Conservation (phyloP, 2,888 invertebrate genomes). For the Argyresthia albistria region DNA sequence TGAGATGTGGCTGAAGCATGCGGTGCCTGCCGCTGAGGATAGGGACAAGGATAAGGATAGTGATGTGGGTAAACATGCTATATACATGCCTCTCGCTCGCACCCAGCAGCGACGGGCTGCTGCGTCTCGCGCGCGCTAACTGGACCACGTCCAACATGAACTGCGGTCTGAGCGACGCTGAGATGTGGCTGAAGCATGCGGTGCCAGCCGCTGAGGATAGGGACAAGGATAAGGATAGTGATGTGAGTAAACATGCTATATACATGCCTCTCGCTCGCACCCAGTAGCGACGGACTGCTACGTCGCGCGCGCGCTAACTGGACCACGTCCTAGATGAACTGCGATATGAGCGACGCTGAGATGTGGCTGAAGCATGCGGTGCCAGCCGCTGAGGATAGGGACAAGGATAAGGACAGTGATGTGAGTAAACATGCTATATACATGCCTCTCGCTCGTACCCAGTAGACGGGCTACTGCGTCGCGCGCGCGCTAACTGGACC, state of each 20-base stretch:
- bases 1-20: conserved; percentile 92
- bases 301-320: conserved; percentile 91
- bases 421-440: conserved; percentile 18
- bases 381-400: conserved; percentile 26
- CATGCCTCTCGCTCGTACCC: no score
- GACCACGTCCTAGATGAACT: conserved; percentile 94
- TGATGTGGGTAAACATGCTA: conserved; percentile 23
- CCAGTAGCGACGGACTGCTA: conserved; percentile 84
- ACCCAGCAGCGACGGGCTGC: conserved; percentile 84
- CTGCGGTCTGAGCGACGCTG: conserved; percentile 92
- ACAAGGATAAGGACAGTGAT: conserved; percentile 29
- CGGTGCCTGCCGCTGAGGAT: conserved; percentile 53
- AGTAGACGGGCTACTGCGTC: conserved; percentile 88
- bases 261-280: conserved; percentile 79
- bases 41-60: conserved; percentile 27
- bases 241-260: conserved; percentile 21
- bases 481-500: conserved; percentile 92
- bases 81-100: conserved; percentile 80
- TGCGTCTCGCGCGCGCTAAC: conserved; percentile 87
- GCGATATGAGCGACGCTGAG: conserved; percentile 92
- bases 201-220: conserved; percentile 43
- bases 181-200: conserved; percentile 92
- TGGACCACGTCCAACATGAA: conserved; percentile 96
- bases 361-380: conserved; percentile 91
- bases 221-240: conserved; percentile 27